These are phyloP conservation scores for Dicyrtomina minuta DNA, from an alignment of 2,888 invertebrate genomes.

Conservation along the genomic window DNA sequence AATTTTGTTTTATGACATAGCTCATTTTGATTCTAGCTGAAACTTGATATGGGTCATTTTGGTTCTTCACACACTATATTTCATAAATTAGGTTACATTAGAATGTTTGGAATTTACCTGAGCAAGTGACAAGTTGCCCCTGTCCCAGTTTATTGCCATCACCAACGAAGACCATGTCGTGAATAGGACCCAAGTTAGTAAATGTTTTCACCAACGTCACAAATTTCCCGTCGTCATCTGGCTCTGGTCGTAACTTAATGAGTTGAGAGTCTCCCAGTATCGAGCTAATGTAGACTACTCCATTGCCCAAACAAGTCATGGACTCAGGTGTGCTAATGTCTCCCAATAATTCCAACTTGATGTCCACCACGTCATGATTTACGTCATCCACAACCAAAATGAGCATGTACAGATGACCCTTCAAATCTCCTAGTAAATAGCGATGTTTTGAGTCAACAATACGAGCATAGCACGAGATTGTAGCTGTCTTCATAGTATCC, in stretches of 20 bases:
- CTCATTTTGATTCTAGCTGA: too few relatives aligned
- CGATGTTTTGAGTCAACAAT: conserved; percentile 88
- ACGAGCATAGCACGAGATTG: conserved; percentile 90
- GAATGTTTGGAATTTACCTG: too few relatives aligned
- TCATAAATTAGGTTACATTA: too few relatives aligned
- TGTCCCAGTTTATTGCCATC: conserved; percentile 95
- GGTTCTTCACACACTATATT: too few relatives aligned
- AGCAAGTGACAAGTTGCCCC: conserved; percentile 96
- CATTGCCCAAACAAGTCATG: conserved; percentile 96
- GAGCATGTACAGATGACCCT: conserved; percentile 92
- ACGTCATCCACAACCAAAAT: conserved; percentile 82
- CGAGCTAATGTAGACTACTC: conserved; percentile 94
- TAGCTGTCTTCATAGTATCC: conserved; percentile 89
- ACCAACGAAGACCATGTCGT: conserved; percentile 97
- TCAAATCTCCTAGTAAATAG: conserved; percentile 90
- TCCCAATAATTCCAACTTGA: conserved; percentile 88
- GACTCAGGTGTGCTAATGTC: conserved; percentile 94
- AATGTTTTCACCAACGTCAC: conserved; percentile 94
- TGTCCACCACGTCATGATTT: conserved; percentile 82
- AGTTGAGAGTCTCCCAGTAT: conserved; percentile 95
- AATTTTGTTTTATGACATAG: too few relatives aligned
- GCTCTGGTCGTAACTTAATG: conserved; percentile 79
- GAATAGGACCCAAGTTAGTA: conserved; percentile 94
- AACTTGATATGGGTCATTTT: too few relatives aligned
- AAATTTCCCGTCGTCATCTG: conserved; percentile 84